Evolutionary conservation across 2,113 vertebrate genomes (phyloP).

Genomic region (Emydura subglobosa): DNA sequence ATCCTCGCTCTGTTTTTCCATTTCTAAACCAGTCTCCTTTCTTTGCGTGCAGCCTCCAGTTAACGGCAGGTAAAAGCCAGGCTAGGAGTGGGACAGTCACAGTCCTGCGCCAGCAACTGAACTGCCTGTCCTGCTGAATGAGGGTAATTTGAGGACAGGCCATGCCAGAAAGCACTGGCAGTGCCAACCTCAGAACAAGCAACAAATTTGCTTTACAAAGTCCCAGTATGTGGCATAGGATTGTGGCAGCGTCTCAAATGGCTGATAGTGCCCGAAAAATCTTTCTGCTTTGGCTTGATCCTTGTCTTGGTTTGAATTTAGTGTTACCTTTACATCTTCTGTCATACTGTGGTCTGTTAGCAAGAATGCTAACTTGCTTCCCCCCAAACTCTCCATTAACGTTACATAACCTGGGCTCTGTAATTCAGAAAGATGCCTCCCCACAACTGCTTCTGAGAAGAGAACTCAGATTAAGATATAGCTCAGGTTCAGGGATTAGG

Average conservation of each 20-base stretch:
- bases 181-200: neutral
- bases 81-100: neutral
- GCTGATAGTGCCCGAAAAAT: conserved; percentile 7
- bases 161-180: conserved; percentile 4
- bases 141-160: neutral
- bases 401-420: neutral
- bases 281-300: conserved; percentile 27
- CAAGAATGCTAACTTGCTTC: neutral
- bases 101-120: neutral
- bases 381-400: neutral
- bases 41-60: neutral
- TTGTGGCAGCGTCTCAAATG: neutral
- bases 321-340: neutral
- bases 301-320: conserved; percentile 19
- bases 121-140: neutral
- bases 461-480: neutral
- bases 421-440: neutral
- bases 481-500: conserved; percentile 8
- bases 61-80: neutral
- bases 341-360: neutral
- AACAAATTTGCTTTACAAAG: neutral
- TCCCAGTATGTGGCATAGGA: neutral
- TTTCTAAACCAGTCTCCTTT: conserved; percentile 23
- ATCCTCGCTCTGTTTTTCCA: conserved; percentile 49
- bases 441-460: neutral